phyloP scores from a whole-genome alignment of 2,113 vertebrate species.

The Strix aluco region DNA sequence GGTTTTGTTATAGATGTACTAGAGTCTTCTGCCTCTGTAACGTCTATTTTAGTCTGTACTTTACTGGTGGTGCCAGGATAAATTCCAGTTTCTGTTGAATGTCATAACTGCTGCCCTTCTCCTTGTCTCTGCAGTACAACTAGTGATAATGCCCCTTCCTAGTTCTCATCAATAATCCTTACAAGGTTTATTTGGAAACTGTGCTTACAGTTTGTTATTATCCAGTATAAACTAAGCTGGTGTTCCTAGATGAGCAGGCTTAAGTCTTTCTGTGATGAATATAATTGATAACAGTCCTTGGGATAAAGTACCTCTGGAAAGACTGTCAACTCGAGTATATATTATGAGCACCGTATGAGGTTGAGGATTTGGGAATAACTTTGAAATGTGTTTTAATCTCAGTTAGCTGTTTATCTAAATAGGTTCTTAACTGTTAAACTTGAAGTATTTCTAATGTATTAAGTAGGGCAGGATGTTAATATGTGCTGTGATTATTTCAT shows the following conservation, averaged over 20 bases:
- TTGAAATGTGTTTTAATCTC: neutral
- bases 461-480: neutral
- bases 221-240: neutral
- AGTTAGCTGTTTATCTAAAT: neutral
- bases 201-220: neutral
- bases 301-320: neutral
- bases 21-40: neutral
- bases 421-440: neutral
- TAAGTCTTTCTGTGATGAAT: neutral
- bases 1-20: neutral
- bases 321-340: neutral
- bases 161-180: neutral
- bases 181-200: neutral
- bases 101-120: neutral
- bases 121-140: neutral
- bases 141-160: neutral
- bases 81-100: constrained; percentile 14
- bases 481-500: neutral
- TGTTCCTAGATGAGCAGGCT: neutral
- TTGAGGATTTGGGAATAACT: neutral
- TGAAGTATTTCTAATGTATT: neutral
- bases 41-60: neutral
- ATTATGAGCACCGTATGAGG: neutral
- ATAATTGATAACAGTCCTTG: neutral
- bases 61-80: neutral